phyloP scores from a whole-genome alignment of 2,113 vertebrate species.

The Polypterus senegalus region DNA sequence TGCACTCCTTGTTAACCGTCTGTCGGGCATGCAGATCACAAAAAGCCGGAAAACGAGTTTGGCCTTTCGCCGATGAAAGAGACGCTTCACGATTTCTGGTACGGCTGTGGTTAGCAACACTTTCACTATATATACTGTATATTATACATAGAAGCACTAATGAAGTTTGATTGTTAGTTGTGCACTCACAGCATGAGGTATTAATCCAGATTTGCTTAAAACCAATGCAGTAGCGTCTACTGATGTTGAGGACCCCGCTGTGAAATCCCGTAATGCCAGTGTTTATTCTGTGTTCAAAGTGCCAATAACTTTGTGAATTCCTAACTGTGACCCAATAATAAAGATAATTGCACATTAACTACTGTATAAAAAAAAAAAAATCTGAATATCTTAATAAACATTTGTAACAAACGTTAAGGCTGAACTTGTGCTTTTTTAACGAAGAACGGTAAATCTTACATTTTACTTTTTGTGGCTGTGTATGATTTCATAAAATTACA shows the following conservation, averaged over 20 bases:
- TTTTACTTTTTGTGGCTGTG: too few relatives aligned
- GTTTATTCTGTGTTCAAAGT: constrained; percentile 68
- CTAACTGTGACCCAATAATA: constrained; percentile 62
- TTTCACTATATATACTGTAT: constrained; percentile 54
- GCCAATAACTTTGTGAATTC: constrained; percentile 72
- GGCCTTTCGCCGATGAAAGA: too few relatives aligned
- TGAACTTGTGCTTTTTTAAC: too few relatives aligned
- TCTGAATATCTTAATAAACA: constrained; percentile 60
- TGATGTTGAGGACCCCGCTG: constrained; percentile 43
- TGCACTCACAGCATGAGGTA: constrained; percentile 63
- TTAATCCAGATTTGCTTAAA: constrained; percentile 53
- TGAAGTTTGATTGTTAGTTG: constrained; percentile 56
- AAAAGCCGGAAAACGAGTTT: too few relatives aligned
- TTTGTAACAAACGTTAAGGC: constrained; percentile 58
- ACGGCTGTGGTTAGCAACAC: constrained; percentile 21
- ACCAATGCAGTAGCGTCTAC: constrained; percentile 42
- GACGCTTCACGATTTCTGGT: constrained; percentile 15
- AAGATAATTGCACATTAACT: constrained; percentile 80
- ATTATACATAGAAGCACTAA: constrained; percentile 60
- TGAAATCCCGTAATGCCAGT: constrained; percentile 47
- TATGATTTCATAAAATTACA: too few relatives aligned
- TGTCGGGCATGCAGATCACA: too few relatives aligned
- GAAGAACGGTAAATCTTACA: too few relatives aligned
- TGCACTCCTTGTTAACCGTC: too few relatives aligned
- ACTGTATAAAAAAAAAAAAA: constrained; percentile 73